Evolutionary conservation across 2,888 invertebrate genomes (phyloP).

Genomic region (Lepidochrysops patricia): DNA sequence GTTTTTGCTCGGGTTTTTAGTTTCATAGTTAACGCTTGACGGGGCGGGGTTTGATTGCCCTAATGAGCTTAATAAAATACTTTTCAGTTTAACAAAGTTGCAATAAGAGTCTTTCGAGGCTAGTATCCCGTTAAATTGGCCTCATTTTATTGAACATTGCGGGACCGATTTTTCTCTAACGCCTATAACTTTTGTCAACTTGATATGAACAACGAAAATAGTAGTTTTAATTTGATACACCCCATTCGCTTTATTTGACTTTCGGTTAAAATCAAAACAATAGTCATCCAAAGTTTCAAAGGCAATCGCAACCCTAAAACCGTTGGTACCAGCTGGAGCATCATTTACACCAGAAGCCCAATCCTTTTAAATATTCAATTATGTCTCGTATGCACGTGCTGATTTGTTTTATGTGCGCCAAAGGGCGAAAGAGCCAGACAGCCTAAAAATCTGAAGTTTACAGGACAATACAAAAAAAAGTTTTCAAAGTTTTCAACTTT

Average conservation of each 20-base stretch:
- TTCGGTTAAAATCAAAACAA: neutral
- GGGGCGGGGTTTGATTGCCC: neutral
- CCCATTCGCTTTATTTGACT: neutral
- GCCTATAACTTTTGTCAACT: no score
- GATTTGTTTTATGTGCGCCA: no score
- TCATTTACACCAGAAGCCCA: conserved; percentile 3
- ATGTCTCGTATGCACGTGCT: no score
- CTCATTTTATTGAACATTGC: neutral
- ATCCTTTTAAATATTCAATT: no score
- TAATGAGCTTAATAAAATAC: conserved; percentile 1
- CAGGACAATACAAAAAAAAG: no score
- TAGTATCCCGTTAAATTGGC: neutral
- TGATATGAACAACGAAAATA: no score
- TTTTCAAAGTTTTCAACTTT: no score
- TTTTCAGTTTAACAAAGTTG: neutral
- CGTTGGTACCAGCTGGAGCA: conserved; percentile 1
- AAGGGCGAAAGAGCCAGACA: no score
- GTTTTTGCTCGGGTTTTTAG: neutral
- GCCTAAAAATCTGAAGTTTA: no score
- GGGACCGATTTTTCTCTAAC: neutral
- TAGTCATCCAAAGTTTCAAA: neutral
- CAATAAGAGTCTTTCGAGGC: neutral
- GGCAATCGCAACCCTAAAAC: neutral
- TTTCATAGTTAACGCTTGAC: neutral
- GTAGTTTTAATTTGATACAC: no score